Evolutionary conservation across 2,888 invertebrate species (phyloP).

Genomic region (Vesta saturnalis): DNA sequence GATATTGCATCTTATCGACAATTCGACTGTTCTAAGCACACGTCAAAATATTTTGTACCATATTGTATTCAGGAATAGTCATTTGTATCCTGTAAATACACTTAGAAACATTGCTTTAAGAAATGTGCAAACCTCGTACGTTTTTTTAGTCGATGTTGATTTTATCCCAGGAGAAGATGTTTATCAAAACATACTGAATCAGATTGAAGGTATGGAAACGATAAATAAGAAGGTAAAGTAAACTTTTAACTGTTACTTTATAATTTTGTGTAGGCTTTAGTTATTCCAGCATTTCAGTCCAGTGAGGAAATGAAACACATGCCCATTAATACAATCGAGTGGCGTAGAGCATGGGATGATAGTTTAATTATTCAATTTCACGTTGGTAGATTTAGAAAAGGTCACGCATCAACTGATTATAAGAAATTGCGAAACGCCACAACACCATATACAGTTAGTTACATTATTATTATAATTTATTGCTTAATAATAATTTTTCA

Average conservation of each 20-base stretch:
- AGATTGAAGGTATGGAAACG: slow-evolving; percentile 56
- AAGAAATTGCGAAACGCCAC: slow-evolving; percentile 80
- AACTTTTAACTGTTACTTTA: too few species aligned
- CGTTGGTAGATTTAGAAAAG: slow-evolving; percentile 86
- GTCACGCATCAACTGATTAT: slow-evolving; percentile 88
- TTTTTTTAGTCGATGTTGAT: slow-evolving; percentile 90
- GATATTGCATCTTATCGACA: slow-evolving; percentile 77
- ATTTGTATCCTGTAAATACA: slow-evolving; percentile 90
- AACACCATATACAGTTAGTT: slow-evolving; percentile 76
- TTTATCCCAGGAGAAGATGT: slow-evolving; percentile 86
- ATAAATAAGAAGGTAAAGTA: slow-evolving; percentile 19
- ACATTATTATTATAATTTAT: too few species aligned
- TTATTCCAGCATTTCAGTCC: slow-evolving; percentile 59
- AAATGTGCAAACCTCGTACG: slow-evolving; percentile 82
- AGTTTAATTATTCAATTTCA: slow-evolving; percentile 85
- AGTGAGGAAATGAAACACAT: slow-evolving; percentile 78
- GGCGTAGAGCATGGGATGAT: slow-evolving; percentile 75
- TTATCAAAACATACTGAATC: slow-evolving; percentile 75
- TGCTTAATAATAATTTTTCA: slow-evolving; percentile 54
- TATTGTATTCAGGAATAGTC: slow-evolving; percentile 86
- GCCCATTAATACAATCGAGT: slow-evolving; percentile 79
- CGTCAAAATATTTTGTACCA: slow-evolving; percentile 89
- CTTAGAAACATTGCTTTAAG: slow-evolving; percentile 86
- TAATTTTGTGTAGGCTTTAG: too few species aligned
- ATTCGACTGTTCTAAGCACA: slow-evolving; percentile 75